Evolutionary conservation across 2,888 invertebrate species (phyloP).

Genomic region (Stegophylla sp.): DNA sequence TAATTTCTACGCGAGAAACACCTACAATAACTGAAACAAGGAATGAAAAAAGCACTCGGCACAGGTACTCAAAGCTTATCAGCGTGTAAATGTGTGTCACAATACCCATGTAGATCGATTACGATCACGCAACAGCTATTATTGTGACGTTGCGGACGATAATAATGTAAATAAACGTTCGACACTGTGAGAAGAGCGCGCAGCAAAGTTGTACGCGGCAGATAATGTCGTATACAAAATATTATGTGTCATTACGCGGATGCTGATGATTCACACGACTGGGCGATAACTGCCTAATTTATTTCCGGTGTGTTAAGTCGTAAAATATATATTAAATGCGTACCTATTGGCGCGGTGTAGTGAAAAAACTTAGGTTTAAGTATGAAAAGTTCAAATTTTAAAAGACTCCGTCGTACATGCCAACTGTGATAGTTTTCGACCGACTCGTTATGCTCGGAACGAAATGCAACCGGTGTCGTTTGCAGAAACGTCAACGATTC

Average conservation of each 20-base stretch:
- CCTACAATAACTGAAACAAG: slow-evolving; percentile 8
- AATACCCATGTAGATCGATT: slow-evolving; percentile 31
- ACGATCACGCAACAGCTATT: slow-evolving; percentile 21
- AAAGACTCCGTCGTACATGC: no score
- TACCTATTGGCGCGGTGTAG: no score
- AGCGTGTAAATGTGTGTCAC: neutral
- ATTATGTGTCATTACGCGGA: neutral
- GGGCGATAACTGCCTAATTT: neutral
- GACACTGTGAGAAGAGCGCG: neutral
- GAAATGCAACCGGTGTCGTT: slow-evolving; percentile 40
- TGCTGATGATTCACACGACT: neutral
- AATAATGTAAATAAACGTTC: neutral
- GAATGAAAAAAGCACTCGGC: slow-evolving; percentile 1
- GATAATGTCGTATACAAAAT: neutral
- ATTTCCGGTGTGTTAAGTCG: neutral
- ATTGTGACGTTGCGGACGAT: neutral
- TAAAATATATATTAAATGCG: no score
- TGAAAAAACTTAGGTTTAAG: no score
- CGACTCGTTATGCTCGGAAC: neutral
- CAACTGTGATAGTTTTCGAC: neutral
- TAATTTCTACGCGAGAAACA: slow-evolving; percentile 17
- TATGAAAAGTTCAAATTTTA: no score
- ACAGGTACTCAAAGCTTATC: slow-evolving; percentile 35
- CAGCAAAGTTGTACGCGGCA: neutral
- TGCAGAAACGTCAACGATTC: neutral